Base-by-base conservation (phyloP, 2,888 invertebrate species). In the Alitta virens region DNA sequence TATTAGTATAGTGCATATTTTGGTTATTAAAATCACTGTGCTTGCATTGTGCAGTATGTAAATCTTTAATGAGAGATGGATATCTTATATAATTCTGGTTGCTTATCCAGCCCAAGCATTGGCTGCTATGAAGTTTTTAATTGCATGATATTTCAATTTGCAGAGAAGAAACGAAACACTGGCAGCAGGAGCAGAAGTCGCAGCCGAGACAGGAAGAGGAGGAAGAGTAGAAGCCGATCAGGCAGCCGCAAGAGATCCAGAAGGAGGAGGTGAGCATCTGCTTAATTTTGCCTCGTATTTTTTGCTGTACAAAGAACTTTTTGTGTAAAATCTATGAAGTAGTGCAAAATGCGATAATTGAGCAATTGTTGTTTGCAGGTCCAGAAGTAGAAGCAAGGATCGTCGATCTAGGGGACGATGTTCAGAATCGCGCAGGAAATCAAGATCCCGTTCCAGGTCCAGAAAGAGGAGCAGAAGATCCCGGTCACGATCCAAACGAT, bases 401-500 rank as follows among this genome's bases (percentile, higher is more conserved):
- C 40, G 59, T 5, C 56, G 60, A 43, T 65, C 65, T 14, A 43
- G 65, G 26, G 62, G 59, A 56, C 55, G 38, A 7, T 70, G 74
- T 56, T 73, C 74, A 38, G 62, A 72, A 53, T 54, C 50, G 24
- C 59, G 57, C 16, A 57, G 50, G 42, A 67, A 72, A 50, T 69
- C 71, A 5, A 72, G 76, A 59, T 74, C 75, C 40, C 62, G 73
- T 51, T 74, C 74, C 46, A 62, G 71, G 52, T 72, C 72, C 12
- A 65, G 71, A 33, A 57, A 50, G 27, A 50, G 51, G 18, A 27
- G 59, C 23, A 46, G 46, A 57, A 9, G 57, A n/a, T 59, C 59
- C 50, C 27, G 46, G 26, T 57, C 57, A 43, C n/a, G 59, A 12
- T 51, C 51, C 5, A 23, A 52, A 9, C n/a, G 52, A 24, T 52